Evolutionary conservation across 2,888 invertebrate genomes (phyloP).

Genomic region (Patella pellucida): DNA sequence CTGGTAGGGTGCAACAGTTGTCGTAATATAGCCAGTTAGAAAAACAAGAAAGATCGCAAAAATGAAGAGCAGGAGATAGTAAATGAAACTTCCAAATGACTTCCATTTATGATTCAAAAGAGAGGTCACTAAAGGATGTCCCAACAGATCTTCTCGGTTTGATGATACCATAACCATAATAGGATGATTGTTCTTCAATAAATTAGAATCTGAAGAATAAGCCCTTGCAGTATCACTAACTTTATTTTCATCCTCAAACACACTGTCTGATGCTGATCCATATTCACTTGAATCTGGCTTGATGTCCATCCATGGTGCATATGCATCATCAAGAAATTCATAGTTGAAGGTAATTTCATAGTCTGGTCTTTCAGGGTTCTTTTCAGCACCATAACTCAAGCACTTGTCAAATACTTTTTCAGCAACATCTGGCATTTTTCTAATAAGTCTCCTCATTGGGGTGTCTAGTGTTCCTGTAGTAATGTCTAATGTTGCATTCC

Average conservation of each 20-base stretch:
- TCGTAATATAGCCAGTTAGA: slow-evolving; percentile 71
- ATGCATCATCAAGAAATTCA: slow-evolving; percentile 73
- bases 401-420: slow-evolving; percentile 67
- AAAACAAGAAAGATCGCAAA: slow-evolving; percentile 72
- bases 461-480: slow-evolving; percentile 67
- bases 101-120: slow-evolving; percentile 73
- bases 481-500: slow-evolving; percentile 66
- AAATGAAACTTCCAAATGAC: slow-evolving; percentile 72
- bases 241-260: slow-evolving; percentile 65
- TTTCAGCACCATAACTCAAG: slow-evolving; percentile 55
- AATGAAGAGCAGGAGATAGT: slow-evolving; percentile 72
- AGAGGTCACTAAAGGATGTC: slow-evolving; percentile 73
- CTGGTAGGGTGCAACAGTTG: slow-evolving; percentile 50
- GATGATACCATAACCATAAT: slow-evolving; percentile 70
- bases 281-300: slow-evolving; percentile 40
- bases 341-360: slow-evolving; percentile 72
- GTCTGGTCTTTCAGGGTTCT: slow-evolving; percentile 58
- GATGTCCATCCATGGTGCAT: slow-evolving; percentile 64
- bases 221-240: slow-evolving; percentile 59
- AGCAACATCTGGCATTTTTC: slow-evolving; percentile 72
- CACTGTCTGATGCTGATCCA: slow-evolving; percentile 56
- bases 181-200: slow-evolving; percentile 71
- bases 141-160: slow-evolving; percentile 71
- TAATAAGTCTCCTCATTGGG: slow-evolving; percentile 73
- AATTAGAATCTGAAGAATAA: slow-evolving; percentile 66